Base-by-base conservation (phyloP, 30 jellyfish, hydroid and myxozoan genomes). In the Aurelia aurita region DNA sequence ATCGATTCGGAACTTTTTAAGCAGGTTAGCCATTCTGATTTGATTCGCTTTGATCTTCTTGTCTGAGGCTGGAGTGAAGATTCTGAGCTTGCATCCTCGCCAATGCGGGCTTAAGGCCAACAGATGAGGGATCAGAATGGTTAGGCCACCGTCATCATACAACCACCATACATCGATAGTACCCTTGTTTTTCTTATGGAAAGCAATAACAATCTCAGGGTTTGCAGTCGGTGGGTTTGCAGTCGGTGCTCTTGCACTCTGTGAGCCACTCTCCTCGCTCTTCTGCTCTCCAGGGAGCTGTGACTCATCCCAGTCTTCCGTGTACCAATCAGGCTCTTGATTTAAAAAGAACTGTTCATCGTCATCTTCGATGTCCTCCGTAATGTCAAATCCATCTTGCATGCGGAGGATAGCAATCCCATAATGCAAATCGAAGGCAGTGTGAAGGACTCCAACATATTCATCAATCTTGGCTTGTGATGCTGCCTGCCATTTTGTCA, bases 141-240 rank as follows among this genome's bases (percentile, higher is more conserved):
- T 93, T 87, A 93, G 62, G 4, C 96, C 96, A 55, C 98, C 98
- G 78, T 93, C 98, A 57, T 93, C 98, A 57, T 82, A 87, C 77
- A 93, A 61, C 98, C 98, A 93, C 98, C 98, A 93, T 47, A 93
- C 97, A 69, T 93, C 98, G 54, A 93, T 93, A 46, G 91, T 87
- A 27, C 98, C 98, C 55, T 78, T 73, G 74, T 67, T 80, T 59
- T 91, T 91, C 96, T 87, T 88, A 60, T 88, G 72, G 60, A 93
- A 93, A 1, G 89, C 90, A 44, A 87, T 93, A 54, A 88, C 97
- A 23, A 93, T 91, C 39, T 91, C 96, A 5, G 98, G 98, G 62
- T 87, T 76, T 10, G 46, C 75, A 55, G 60, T 77, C 60, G 47
- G 51, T 1, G 18, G 85, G 21, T 39, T 88, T 44, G 59, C 85